Evolutionary conservation across 2,113 vertebrate genomes (phyloP).

Genomic region (Phodopus roborovskii): DNA sequence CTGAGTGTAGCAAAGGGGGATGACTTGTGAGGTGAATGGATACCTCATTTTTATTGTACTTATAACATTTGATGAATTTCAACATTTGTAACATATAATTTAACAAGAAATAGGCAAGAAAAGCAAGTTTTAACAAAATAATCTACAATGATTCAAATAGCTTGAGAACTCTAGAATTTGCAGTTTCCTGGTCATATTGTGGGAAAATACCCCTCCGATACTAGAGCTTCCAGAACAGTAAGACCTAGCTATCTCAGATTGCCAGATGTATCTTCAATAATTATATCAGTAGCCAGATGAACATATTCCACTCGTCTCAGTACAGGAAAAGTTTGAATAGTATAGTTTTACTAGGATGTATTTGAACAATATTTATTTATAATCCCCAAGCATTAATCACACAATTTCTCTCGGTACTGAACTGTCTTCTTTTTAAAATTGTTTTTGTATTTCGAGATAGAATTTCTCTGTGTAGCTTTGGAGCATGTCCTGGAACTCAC

Average conservation of each 20-base stretch:
- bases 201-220: background rate
- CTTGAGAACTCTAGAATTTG: background rate
- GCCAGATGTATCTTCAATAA: accelerated
- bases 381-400: background rate
- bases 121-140: background rate
- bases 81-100: background rate
- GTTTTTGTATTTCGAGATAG: background rate
- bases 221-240: background rate
- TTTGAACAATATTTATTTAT: background rate
- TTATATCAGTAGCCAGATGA: background rate
- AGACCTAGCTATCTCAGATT: background rate
- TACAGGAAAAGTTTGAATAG: background rate
- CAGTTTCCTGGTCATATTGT: background rate
- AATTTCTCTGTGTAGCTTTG: no score
- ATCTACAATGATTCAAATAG: background rate
- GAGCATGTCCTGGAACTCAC: no score
- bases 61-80: background rate
- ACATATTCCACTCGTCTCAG: background rate
- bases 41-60: background rate
- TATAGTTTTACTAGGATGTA: background rate
- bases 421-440: background rate
- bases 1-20: background rate
- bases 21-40: background rate
- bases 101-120: background rate
- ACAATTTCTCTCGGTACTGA: background rate